A percentile compares a stretch with the other conserved stretches of the same genome.
These are phyloP conservation scores for Lepidochitona cinerea DNA, from an alignment of 2,888 invertebrate genomes.

Conservation along the genomic window DNA sequence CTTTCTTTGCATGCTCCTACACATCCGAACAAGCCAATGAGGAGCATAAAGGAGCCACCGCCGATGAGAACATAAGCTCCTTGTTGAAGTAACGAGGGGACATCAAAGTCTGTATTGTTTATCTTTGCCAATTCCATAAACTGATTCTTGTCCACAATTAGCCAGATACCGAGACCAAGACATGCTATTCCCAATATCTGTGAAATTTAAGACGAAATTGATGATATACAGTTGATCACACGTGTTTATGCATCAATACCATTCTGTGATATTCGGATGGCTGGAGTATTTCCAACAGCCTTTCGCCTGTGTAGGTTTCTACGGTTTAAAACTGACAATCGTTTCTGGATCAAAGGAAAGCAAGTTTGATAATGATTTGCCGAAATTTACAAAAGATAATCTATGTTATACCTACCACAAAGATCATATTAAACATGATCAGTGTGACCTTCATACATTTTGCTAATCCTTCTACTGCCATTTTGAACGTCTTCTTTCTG, in stretches of 20 bases:
- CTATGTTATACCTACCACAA: neutral
- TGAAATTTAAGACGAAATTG: neutral
- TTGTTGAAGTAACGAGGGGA: neutral
- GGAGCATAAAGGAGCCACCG: neutral
- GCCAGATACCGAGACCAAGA: constrained; percentile 4
- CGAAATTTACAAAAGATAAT: too few relatives aligned
- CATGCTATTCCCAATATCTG: neutral
- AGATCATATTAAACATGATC: neutral
- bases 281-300: too few relatives aligned
- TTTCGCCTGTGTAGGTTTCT: too few relatives aligned
- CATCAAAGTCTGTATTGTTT: neutral
- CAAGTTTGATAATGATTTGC: too few relatives aligned
- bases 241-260: too few relatives aligned
- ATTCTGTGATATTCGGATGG: too few relatives aligned
- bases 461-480: neutral
- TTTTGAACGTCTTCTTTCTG: too few relatives aligned
- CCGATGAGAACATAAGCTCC: neutral
- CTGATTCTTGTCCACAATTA: neutral
- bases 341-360: too few relatives aligned
- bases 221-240: too few relatives aligned
- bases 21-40: constrained; percentile 6
- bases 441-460: neutral
- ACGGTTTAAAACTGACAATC: too few relatives aligned
- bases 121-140: neutral
- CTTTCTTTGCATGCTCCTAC: constrained; percentile 8